Conservation (phyloP, 2,113 vertebrate species). For the Zosterops borbonicus region DNA sequence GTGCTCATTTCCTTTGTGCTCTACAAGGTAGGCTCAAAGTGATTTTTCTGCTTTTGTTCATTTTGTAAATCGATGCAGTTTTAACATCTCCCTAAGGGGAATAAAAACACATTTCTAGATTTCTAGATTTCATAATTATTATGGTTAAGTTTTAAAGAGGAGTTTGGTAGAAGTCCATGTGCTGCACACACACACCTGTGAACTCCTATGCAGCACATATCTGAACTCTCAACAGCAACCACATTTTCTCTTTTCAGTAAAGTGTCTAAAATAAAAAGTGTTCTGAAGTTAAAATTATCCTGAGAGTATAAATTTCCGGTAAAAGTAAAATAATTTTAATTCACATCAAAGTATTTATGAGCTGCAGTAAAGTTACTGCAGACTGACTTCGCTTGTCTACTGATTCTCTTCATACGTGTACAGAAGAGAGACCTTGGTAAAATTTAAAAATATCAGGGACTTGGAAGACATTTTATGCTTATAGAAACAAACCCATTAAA, state of each 20-base stretch:
- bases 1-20: slow-evolving; percentile 16
- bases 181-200: neutral
- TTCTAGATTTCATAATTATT: neutral
- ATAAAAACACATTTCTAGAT: neutral
- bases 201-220: neutral
- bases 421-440: neutral
- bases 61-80: neutral
- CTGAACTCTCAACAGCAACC: neutral
- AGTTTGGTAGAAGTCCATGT: neutral
- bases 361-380: neutral
- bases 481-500: neutral
- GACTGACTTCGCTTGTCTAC: neutral
- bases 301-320: neutral
- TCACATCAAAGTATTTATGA: neutral
- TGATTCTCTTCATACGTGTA: neutral
- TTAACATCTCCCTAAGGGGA: neutral
- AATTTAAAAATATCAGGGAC: neutral
- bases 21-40: slow-evolving; percentile 55
- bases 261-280: neutral
- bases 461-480: neutral
- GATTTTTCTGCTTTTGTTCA: neutral
- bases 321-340: neutral
- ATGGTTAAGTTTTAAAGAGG: neutral
- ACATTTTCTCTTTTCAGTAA: neutral
- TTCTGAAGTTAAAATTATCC: neutral